A percentile compares a stretch with the other conserved stretches of the same genome.
Conservation (phyloP, 2,888 invertebrate species). For the Prosapia bicincta region DNA sequence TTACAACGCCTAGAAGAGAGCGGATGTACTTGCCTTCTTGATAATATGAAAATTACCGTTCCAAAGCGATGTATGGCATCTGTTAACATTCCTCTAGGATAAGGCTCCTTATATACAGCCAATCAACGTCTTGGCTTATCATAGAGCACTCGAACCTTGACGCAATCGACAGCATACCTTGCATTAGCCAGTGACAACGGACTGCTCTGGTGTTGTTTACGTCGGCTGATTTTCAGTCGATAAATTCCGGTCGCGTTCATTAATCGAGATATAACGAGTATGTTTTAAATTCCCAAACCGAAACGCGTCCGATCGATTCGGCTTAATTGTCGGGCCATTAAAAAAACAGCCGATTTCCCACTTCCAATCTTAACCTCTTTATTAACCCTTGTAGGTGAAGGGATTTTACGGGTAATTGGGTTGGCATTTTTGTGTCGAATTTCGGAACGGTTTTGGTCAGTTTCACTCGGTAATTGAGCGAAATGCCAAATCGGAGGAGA, state of each 20-base stretch:
- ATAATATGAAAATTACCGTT: background rate
- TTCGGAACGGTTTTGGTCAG: background rate
- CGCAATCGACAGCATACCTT: background rate
- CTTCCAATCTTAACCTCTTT: background rate
- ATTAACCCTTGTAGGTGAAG: background rate
- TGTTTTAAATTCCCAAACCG: background rate
- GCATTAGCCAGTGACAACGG: background rate
- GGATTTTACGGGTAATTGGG: background rate
- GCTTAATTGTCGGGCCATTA: background rate
- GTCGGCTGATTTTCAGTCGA: too few relatives aligned
- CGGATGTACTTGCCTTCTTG: too few relatives aligned
- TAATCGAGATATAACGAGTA: background rate
- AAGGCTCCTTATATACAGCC: background rate
- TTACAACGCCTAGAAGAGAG: too few relatives aligned
- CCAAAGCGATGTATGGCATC: too few relatives aligned
- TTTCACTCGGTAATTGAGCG: background rate
- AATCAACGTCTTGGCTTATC: background rate
- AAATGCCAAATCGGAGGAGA: too few relatives aligned
- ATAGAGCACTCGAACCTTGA: background rate
- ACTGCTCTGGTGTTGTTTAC: too few relatives aligned
- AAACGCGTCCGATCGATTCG: background rate
- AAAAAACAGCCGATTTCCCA: background rate
- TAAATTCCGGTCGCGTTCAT: background rate
- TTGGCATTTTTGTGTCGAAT: background rate
- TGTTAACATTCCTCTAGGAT: background rate